phyloP scores from a whole-genome alignment of 2,113 vertebrate genomes.

The Panurus biarmicus region DNA sequence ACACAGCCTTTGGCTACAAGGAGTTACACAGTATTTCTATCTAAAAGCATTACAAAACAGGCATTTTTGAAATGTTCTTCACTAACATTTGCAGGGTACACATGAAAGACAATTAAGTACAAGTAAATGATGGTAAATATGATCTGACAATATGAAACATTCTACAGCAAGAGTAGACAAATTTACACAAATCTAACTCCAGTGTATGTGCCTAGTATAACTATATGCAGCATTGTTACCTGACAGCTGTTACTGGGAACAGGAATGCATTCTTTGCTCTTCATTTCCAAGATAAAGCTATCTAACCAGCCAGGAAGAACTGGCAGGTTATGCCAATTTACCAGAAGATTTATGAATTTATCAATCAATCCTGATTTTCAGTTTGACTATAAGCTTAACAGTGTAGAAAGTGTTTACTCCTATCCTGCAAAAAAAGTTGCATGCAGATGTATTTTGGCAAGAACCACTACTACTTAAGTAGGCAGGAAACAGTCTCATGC shows the following conservation, averaged over 20 bases:
- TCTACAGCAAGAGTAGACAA: background rate
- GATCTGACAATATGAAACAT: background rate
- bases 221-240: background rate
- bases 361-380: background rate
- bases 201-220: background rate
- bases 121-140: background rate
- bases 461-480: background rate
- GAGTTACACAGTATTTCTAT: background rate
- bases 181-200: background rate
- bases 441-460: background rate
- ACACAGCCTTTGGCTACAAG: background rate
- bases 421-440: background rate
- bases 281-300: background rate
- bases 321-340: background rate
- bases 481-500: background rate
- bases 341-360: background rate
- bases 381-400: background rate
- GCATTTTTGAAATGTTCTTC: background rate
- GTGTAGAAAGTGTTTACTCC: background rate
- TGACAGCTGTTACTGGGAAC: background rate
- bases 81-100: background rate
- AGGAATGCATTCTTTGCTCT: background rate
- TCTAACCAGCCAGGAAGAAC: background rate
- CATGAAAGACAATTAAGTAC: background rate
- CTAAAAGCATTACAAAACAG: background rate